These are phyloP conservation scores for Dicaeum eximium DNA, from an alignment of 2,113 vertebrate genomes.

Conservation along the genomic window DNA sequence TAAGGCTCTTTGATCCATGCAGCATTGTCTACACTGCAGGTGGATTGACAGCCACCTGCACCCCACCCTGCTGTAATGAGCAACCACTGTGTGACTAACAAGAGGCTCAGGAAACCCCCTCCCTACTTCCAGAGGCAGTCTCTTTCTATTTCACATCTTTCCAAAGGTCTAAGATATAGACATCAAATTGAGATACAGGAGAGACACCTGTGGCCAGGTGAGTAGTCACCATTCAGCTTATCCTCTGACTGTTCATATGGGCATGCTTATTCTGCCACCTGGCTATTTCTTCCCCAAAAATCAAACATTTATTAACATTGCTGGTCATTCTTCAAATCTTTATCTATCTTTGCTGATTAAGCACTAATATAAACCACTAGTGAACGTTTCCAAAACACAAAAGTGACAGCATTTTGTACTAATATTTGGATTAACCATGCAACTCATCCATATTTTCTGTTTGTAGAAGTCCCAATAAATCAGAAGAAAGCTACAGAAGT, in stretches of 20 bases:
- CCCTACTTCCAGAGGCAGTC: not conserved
- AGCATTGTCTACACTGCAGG: too few species aligned
- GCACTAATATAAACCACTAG: not conserved
- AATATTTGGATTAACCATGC: not conserved
- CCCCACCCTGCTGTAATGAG: not conserved
- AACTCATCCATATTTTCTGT: not conserved
- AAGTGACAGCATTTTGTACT: not conserved
- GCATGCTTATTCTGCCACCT: not conserved
- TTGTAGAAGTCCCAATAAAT: slow-evolving; percentile 18
- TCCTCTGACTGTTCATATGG: not conserved
- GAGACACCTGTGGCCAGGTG: not conserved
- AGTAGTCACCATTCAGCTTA: not conserved
- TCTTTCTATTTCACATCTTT: not conserved
- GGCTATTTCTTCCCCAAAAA: not conserved
- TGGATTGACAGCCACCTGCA: not conserved
- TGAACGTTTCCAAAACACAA: not conserved
- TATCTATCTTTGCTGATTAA: not conserved
- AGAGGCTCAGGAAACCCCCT: not conserved
- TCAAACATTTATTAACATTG: not conserved
- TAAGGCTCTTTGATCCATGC: not conserved
- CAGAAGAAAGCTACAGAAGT: slow-evolving; percentile 28
- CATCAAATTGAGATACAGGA: not conserved
- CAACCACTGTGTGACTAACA: not conserved
- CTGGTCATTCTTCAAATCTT: not conserved
- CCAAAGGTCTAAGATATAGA: not conserved